These are phyloP conservation scores for Papilio polyxenes DNA, from an alignment of 1,140 invertebrate genomes.

Conservation along the genomic window DNA sequence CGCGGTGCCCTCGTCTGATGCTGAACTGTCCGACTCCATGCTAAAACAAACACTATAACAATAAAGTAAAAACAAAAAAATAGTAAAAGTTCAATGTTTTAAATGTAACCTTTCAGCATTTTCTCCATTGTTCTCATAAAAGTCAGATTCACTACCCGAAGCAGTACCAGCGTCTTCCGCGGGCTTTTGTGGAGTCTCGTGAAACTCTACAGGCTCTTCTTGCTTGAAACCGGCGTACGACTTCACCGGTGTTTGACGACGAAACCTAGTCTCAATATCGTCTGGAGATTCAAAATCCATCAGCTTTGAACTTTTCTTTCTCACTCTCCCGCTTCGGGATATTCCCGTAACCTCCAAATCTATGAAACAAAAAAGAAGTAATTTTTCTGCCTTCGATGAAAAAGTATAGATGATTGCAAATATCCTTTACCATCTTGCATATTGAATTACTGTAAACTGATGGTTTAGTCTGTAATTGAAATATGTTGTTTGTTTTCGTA, in stretches of 20 bases:
- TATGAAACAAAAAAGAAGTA: constrained; percentile 63
- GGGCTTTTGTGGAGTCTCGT: constrained; percentile 51
- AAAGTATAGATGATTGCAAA: background rate
- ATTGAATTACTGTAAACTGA: background rate
- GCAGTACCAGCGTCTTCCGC: constrained; percentile 75
- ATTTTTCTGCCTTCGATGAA: background rate
- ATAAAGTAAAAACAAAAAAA: constrained; percentile 13
- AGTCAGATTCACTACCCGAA: constrained; percentile 81
- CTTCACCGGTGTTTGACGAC: constrained; percentile 70
- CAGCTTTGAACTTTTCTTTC: constrained; percentile 96
- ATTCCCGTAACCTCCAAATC: constrained; percentile 92
- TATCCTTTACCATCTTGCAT: constrained; percentile 60
- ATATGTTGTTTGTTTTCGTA: constrained; percentile 28
- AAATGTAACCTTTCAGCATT: constrained; percentile 80
- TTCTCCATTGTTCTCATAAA: constrained; percentile 80
- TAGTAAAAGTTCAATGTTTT: background rate
- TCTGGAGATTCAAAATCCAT: constrained; percentile 96
- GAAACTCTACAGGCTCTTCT: constrained; percentile 59
- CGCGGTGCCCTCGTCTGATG: constrained; percentile 81
- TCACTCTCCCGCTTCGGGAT: constrained; percentile 92
- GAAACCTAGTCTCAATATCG: constrained; percentile 82
- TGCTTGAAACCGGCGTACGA: constrained; percentile 51
- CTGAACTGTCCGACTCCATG: constrained; percentile 73
- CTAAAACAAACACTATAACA: constrained; percentile 47
- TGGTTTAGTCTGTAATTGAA: background rate